Conservation (phyloP, 2,888 invertebrate species). For the Thecophora atra region DNA sequence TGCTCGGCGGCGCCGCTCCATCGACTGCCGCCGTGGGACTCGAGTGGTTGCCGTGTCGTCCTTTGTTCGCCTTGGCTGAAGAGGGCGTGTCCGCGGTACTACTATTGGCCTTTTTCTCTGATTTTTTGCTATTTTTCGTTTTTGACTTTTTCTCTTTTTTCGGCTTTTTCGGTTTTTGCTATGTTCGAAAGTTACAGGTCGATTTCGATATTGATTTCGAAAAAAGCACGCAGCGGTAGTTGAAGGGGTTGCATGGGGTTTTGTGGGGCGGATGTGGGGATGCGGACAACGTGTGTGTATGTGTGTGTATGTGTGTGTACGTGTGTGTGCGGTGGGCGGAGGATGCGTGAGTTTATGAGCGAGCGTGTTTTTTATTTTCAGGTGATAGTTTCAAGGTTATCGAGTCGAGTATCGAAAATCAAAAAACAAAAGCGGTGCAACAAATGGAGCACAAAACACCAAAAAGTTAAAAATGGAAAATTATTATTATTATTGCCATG, state of each 20-base stretch:
- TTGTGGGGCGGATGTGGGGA: not conserved
- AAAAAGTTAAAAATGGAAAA: constrained; percentile 3
- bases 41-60: constrained; percentile 8
- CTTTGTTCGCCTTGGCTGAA: constrained; percentile 46
- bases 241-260: too few relatives aligned
- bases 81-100: constrained; percentile 42
- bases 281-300: constrained; percentile 12
- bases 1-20: not conserved
- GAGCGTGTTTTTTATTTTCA: not conserved
- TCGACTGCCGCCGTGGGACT: constrained; percentile 1
- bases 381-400: constrained; percentile 12
- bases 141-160: constrained; percentile 50
- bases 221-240: constrained; percentile 8
- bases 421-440: constrained; percentile 18
- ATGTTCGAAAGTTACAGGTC: constrained; percentile 39
- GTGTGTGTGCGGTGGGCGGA: not conserved
- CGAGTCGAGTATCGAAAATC: constrained; percentile 14
- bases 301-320: not conserved
- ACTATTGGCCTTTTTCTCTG: constrained; percentile 37
- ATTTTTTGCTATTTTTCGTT: constrained; percentile 41
- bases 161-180: constrained; percentile 47
- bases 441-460: constrained; percentile 15
- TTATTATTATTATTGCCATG: not conserved
- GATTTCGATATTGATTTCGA: constrained; percentile 30
- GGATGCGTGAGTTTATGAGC: not conserved